Evolutionary conservation across 1,140 invertebrate genomes (phyloP).

Genomic region (Ips nitidus): DNA sequence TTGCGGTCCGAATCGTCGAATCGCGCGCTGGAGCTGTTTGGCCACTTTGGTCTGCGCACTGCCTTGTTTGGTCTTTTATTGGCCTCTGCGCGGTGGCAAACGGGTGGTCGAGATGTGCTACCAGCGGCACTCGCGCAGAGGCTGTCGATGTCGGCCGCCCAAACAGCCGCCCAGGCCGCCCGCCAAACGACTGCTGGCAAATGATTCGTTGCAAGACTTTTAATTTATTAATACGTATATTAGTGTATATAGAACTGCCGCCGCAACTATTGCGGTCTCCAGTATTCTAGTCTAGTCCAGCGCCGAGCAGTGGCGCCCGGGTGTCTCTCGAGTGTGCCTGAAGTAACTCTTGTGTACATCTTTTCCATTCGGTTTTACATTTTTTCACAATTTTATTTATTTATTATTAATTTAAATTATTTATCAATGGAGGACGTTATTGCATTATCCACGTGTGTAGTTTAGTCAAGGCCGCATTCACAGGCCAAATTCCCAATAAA

Average conservation of each 20-base stretch:
- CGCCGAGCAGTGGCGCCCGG: constrained; percentile 34
- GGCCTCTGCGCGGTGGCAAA: constrained; percentile 82
- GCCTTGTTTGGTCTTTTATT: constrained; percentile 89
- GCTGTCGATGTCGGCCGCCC: constrained; percentile 61
- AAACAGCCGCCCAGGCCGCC: constrained; percentile 59
- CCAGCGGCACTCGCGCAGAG: constrained; percentile 67
- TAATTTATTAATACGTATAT: constrained; percentile 42
- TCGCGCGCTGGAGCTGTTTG: constrained; percentile 82
- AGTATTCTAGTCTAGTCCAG: constrained; percentile 53
- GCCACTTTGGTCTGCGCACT: constrained; percentile 74
- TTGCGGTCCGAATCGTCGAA: constrained; percentile 69
- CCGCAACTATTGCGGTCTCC: constrained; percentile 46
- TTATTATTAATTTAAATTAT: constrained; percentile 35
- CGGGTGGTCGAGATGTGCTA: constrained; percentile 78
- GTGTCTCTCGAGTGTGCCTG: constrained; percentile 35
- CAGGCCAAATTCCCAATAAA: too few species aligned
- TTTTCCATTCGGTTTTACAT: constrained; percentile 31
- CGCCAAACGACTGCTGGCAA: constrained; percentile 60
- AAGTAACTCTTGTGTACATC: constrained; percentile 36
- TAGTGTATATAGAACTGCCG: constrained; percentile 35
- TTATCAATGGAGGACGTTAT: constrained; percentile 11
- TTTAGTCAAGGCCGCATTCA: too few species aligned
- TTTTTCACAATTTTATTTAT: constrained; percentile 30
- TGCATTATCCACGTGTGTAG: constrained; percentile 9
- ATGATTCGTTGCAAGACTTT: constrained; percentile 54